Conservation (phyloP, 1,140 invertebrate species). For the Drosophila parvula region DNA sequence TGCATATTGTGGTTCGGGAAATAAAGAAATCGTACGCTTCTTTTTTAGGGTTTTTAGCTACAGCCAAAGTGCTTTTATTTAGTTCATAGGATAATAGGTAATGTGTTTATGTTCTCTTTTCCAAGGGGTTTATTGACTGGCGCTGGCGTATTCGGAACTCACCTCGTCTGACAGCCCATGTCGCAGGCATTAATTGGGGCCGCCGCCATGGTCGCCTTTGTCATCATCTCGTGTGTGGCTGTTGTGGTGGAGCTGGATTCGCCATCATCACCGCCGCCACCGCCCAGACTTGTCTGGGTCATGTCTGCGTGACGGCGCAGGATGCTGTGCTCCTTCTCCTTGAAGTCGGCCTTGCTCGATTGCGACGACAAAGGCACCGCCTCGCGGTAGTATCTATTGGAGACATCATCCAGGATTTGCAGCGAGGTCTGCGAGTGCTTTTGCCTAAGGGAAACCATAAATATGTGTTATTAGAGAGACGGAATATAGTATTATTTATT, state of each 20-base stretch:
- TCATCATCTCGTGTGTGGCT: constrained; percentile 70
- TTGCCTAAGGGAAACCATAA: constrained; percentile 47
- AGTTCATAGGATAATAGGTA: constrained; percentile 4
- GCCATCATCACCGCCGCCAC: constrained; percentile 54
- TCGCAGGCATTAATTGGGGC: constrained; percentile 77
- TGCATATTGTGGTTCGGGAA: constrained; percentile 1
- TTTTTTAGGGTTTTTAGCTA: not conserved
- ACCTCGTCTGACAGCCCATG: constrained; percentile 84
- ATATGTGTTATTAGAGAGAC: too few species aligned
- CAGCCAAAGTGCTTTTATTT: constrained; percentile 5
- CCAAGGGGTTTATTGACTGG: not conserved
- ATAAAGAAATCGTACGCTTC: constrained; percentile 7
- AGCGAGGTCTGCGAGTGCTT: constrained; percentile 81
- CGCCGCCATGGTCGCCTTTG: constrained; percentile 58
- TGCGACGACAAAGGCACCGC: constrained; percentile 70
- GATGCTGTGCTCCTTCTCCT: constrained; percentile 80
- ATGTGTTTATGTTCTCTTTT: not conserved
- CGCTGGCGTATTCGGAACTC: constrained; percentile 10
- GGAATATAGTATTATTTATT: not conserved
- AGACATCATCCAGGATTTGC: constrained; percentile 82
- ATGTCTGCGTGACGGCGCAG: constrained; percentile 74
- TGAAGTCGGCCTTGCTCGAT: constrained; percentile 70
- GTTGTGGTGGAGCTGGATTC: constrained; percentile 73
- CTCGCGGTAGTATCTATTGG: constrained; percentile 79
- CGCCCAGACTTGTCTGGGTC: constrained; percentile 67